Conservation (phyloP, 2,797 vertebrate species). For the Acrossocheilus fasciatus region DNA sequence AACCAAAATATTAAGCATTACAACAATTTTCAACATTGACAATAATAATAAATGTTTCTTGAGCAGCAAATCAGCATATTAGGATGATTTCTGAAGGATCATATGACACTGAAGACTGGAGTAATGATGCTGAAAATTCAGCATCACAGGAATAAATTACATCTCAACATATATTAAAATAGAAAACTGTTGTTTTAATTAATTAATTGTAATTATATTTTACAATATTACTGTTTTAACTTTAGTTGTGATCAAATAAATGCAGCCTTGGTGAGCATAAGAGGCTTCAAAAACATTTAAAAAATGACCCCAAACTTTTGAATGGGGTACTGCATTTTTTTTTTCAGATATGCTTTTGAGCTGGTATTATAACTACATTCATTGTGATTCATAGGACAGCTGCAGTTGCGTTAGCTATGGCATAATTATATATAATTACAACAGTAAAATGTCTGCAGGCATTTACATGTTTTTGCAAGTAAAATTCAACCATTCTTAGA, state of each 20-base stretch:
- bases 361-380: neutral
- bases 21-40: neutral
- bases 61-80: neutral
- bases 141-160: neutral
- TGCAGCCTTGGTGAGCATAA: no score
- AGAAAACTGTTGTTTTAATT: neutral
- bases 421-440: neutral
- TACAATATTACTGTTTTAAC: neutral
- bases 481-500: neutral
- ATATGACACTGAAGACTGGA: neutral
- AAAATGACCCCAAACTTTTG: neutral
- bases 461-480: conserved; percentile 1
- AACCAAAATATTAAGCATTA: neutral
- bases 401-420: neutral
- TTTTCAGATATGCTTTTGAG: neutral
- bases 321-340: neutral
- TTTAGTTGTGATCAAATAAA: neutral
- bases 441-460: neutral
- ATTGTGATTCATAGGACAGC: conserved; percentile 1
- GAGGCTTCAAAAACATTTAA: neutral
- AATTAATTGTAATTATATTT: neutral
- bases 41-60: neutral
- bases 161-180: neutral
- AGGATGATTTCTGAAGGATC: neutral
- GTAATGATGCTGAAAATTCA: neutral